Evolutionary conservation across 2,113 vertebrate genomes (phyloP), one percentile per base, ranked within the genome.

Genomic region (Serilophus lunatus): DNA sequence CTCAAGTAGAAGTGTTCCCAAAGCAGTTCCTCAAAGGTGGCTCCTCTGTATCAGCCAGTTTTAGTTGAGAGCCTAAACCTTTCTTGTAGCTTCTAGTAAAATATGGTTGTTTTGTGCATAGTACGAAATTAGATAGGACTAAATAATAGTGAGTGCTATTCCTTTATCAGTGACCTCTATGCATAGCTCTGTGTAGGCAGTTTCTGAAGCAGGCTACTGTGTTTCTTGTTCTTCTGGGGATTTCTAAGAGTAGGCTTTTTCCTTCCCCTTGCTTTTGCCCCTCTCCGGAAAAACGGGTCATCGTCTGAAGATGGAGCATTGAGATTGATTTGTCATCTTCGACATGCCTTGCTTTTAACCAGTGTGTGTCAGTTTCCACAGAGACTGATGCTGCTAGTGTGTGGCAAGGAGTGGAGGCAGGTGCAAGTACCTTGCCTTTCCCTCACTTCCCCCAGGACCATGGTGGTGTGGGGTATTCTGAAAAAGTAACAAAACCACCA

Each of bases 371-470:
- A 1, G 14, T 45, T 84, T 13, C 44, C 6, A 0, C 10, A 47
- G 25, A 22, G 29, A 14, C 10, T 9, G n/a, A 16, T 61, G 50
- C 64, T 38, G 40, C 35, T 35, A 18, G 45, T 54, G 11, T 56
- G 33, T 45, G 28, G 22, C 28, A 64, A 47, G 24, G 38, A 42
- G 17, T 3, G 1, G 44, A 26, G 29, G 31, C 44, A 44, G 44
- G 16, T 18, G 44, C 44, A 19, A 18, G 18, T n/a, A 12, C 54
- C 54, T 33, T 12, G 18, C 12, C 31, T 56, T n/a, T 56, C 18
- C 19, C 31, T 22, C 18, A n/a, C 11, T 9, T 4, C 31, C 7
- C 3, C 5, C 2, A 2, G 42, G 14, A 50, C 33, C 0, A 0
- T 57, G 22, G 15, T 70, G 9, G 3, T 26, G 29, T 36, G 36